These are phyloP conservation scores for Halocaridina rubra DNA, from an alignment of 2,888 invertebrate genomes.

Conservation along the genomic window DNA sequence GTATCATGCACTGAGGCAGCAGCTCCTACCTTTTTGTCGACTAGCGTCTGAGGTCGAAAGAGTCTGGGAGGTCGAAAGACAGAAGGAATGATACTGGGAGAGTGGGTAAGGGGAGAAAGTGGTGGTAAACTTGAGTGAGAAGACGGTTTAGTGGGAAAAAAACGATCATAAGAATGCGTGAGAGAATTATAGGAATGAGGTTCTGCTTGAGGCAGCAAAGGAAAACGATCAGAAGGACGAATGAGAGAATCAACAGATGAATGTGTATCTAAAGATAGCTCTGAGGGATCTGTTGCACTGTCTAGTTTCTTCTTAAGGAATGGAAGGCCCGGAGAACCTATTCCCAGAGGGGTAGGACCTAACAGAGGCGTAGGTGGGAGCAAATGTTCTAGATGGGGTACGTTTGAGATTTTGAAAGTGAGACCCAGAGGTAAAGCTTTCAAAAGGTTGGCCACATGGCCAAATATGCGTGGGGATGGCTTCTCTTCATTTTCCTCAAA, in stretches of 20 bases:
- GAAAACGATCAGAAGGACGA: background rate
- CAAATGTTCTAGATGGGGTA: background rate
- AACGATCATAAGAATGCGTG: background rate
- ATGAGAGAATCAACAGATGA: background rate
- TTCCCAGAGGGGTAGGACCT: background rate
- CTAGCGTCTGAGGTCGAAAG: background rate
- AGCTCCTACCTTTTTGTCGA: background rate
- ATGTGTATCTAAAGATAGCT: background rate
- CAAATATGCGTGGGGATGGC: slow-evolving; percentile 15
- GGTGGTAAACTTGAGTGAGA: background rate
- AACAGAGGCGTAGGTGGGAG: background rate
- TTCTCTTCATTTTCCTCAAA: background rate
- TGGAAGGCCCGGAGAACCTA: background rate
- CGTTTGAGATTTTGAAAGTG: background rate
- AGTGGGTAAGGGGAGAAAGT: background rate
- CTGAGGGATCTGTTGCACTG: background rate
- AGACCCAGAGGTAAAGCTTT: slow-evolving; percentile 23
- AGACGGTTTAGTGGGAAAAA: background rate
- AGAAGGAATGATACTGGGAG: background rate
- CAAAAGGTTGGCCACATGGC: background rate
- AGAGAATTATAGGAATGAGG: background rate
- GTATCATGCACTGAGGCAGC: background rate
- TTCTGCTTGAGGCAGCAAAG: too few species aligned
- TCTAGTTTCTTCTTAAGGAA: background rate
- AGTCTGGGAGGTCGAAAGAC: background rate